phyloP scores from a whole-genome alignment of 2,113 vertebrate species.

The Zeus faber region DNA sequence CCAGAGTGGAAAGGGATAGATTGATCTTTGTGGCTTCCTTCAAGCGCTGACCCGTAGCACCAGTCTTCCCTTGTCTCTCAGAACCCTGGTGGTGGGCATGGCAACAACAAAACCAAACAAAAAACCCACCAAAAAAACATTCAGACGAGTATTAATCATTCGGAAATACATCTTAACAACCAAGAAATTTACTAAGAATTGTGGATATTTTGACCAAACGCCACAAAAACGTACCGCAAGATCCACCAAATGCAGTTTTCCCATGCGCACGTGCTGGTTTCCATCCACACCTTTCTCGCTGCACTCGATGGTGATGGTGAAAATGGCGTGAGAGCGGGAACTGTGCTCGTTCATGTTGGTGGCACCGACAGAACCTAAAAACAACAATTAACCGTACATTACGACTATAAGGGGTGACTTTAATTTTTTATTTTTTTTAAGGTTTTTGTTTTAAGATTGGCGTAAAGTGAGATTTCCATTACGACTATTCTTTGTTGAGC shows the following conservation, averaged over 20 bases:
- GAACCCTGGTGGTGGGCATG: conserved; percentile 80
- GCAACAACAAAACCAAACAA: no score
- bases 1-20: conserved; percentile 93
- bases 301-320: conserved; percentile 98
- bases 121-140: no score
- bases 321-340: conserved; percentile 96
- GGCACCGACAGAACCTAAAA: conserved; percentile 91
- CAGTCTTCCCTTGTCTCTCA: conserved; percentile 96
- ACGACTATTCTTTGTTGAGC: no score
- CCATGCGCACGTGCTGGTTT: conserved; percentile 96
- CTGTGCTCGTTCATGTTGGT: conserved; percentile 99
- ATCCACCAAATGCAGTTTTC: conserved; percentile 95
- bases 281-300: conserved; percentile 95
- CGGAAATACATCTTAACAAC: no score
- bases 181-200: no score
- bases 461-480: no score
- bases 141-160: no score
- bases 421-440: background rate
- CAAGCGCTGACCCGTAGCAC: conserved; percentile 93
- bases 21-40: conserved; percentile 99
- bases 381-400: background rate
- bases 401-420: background rate
- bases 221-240: conserved; percentile 94
- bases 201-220: background rate
- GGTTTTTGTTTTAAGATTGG: background rate